phyloP scores from a whole-genome alignment of 2,888 invertebrate species.

The Entomobrya multifasciata region DNA sequence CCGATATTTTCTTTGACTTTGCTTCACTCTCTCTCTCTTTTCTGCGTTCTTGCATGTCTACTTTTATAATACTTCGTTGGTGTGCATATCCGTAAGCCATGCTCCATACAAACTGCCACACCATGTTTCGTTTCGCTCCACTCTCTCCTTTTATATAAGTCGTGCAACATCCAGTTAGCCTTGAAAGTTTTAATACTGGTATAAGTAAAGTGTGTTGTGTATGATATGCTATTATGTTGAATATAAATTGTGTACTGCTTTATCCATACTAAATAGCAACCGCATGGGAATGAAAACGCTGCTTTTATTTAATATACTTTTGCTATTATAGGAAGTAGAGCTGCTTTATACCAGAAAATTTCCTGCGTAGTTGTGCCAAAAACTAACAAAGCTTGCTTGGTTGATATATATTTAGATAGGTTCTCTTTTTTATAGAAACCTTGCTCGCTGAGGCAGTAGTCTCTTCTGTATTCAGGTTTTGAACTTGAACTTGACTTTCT shows the following conservation, averaged over 20 bases:
- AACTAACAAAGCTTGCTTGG: neutral
- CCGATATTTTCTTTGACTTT: neutral
- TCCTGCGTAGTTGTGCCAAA: slow-evolving; percentile 34
- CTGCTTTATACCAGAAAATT: neutral
- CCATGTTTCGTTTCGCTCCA: slow-evolving; percentile 10
- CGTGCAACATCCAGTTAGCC: neutral
- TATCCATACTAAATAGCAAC: slow-evolving; percentile 8
- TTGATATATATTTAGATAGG: too few relatives aligned
- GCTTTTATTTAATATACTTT: too few relatives aligned
- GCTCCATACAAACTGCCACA: slow-evolving; percentile 30
- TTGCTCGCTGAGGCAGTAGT: slow-evolving; percentile 39
- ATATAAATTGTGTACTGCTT: neutral
- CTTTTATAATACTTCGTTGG: too few relatives aligned
- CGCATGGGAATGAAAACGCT: slow-evolving; percentile 34
- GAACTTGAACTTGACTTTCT: slow-evolving; percentile 71
- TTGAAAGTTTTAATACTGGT: slow-evolving; percentile 20
- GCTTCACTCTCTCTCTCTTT: slow-evolving; percentile 13
- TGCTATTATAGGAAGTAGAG: neutral
- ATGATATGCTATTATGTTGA: neutral
- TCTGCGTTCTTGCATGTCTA: slow-evolving; percentile 20
- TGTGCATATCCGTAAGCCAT: neutral
- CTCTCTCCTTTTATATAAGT: slow-evolving; percentile 9
- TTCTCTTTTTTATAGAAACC: neutral
- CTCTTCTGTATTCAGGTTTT: slow-evolving; percentile 37
- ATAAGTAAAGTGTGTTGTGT: neutral